A percentile compares a stretch with the other conserved stretches of the same genome.
These are phyloP conservation scores for Leptestheria dahalacensis DNA, from an alignment of 1,140 invertebrate species.

Conservation along the genomic window DNA sequence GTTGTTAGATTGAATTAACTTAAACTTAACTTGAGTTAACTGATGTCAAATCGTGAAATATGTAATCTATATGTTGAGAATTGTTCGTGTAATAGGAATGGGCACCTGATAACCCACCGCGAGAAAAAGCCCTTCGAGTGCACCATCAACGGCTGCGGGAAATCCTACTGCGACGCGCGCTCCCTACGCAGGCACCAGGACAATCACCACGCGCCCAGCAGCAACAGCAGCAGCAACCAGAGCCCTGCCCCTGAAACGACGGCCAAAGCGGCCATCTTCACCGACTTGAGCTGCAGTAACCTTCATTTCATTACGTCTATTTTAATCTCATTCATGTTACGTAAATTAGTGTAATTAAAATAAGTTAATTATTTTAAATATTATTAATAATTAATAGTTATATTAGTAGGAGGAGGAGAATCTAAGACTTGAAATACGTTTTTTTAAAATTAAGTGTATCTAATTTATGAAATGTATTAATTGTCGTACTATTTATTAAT, in stretches of 20 bases:
- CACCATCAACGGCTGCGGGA: slow-evolving; percentile 86
- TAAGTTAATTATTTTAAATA: too few species aligned
- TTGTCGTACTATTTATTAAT: too few species aligned
- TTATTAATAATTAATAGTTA: too few species aligned
- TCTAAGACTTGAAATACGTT: too few species aligned
- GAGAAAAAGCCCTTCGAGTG: slow-evolving; percentile 97
- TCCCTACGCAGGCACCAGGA: slow-evolving; percentile 87
- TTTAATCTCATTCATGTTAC: too few species aligned
- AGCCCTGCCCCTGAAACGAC: background rate
- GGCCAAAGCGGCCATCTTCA: background rate
- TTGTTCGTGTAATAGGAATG: slow-evolving; percentile 55
- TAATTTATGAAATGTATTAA: too few species aligned
- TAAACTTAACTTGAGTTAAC: too few species aligned
- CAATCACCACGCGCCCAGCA: slow-evolving; percentile 85
- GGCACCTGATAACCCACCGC: slow-evolving; percentile 90
- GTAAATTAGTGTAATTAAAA: too few species aligned
- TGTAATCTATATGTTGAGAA: background rate
- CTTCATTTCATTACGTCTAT: too few species aligned
- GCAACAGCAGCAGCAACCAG: background rate
- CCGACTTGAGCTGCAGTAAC: background rate
- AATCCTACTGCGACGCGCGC: slow-evolving; percentile 92
- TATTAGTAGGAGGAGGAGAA: too few species aligned
- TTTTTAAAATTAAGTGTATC: too few species aligned
- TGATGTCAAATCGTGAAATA: background rate
- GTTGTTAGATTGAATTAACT: too few species aligned